Evolutionary conservation across 2,888 invertebrate species (phyloP).

Genomic region (Tanaodytes sp.): DNA sequence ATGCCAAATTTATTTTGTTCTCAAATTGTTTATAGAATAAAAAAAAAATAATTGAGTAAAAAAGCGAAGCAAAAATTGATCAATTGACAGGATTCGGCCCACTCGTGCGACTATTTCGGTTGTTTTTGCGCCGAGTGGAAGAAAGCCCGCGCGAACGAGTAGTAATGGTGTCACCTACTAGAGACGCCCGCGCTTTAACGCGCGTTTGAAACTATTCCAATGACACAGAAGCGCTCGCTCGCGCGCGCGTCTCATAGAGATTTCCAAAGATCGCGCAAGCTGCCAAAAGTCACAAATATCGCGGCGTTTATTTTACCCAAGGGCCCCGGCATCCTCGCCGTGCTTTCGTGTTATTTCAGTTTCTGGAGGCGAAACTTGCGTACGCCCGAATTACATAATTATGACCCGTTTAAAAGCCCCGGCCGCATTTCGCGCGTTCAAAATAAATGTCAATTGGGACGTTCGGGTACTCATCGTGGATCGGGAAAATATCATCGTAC

Average conservation of each 20-base stretch:
- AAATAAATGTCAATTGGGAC: conserved; percentile 50
- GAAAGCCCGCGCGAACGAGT: conserved; percentile 31
- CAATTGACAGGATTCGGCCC: too few relatives aligned
- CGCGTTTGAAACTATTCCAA: conserved; percentile 54
- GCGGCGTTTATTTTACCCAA: conserved; percentile 41
- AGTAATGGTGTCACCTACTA: conserved; percentile 48
- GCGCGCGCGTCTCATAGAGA: too few relatives aligned
- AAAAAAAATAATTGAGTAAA: too few relatives aligned
- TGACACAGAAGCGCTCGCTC: conserved; percentile 54
- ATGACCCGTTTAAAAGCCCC: conserved; percentile 38
- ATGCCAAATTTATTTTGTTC: too few relatives aligned
- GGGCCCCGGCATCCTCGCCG: conserved; percentile 41
- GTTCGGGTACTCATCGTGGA: too few relatives aligned
- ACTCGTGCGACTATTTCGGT: conserved; percentile 32
- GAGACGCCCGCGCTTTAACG: conserved; percentile 54
- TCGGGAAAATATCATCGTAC: too few relatives aligned
- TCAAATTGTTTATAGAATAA: too few relatives aligned
- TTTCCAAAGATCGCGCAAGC: conserved; percentile 50
- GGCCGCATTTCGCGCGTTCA: conserved; percentile 46
- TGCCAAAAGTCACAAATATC: conserved; percentile 57
- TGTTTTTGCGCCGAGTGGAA: conserved; percentile 22
- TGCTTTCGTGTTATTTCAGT: conserved; percentile 53
- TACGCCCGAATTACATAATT: conserved; percentile 50
- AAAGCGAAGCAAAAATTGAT: too few relatives aligned
- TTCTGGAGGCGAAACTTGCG: conserved; percentile 50